Base-by-base conservation (phyloP, 2,888 invertebrate genomes). In the Lutraria lutraria region DNA sequence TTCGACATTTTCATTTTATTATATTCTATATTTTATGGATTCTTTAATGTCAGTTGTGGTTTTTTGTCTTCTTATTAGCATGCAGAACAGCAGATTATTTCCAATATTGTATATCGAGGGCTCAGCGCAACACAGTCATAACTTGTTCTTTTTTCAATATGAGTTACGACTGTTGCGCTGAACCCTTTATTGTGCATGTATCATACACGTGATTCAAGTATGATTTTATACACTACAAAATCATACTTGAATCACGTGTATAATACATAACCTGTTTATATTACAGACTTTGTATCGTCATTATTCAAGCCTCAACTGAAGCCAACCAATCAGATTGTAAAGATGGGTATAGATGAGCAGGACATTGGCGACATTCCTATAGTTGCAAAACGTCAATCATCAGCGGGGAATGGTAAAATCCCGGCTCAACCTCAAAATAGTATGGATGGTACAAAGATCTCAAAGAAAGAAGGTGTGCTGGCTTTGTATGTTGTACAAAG, bases 241-340 rank as follows among this genome's bases (percentile, higher is more conserved):
- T n/a, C n/a, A n/a, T n/a, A n/a, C 43, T 43, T 43, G 43, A 8
- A 13, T 12, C 12, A 25, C 63, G 12, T 25, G 63, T 25, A 6
- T 4, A 68, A 68, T 68, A 56, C 25, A 25, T 68, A n/a, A 25
- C 25, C 1, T n/a, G 3, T 54, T n/a, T 56, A 52, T 76, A 81
- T 88, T 91, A 52, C 96, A 98, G 99, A 99, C 96, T 98, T 99
- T 96, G 99, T 99, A 98, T 99, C 99, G 90, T 99, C 99, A 8
- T 97, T 99, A 90, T 99, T 99, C 15, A 99, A 99, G 97, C 99
- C 92, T 12, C 88, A 91, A 54, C 88, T 90, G 98, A 98, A 12
- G 98, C 98, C 0, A 98, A 98, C 98, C 52, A 98, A 98, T 95
- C 99, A 99, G 97, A 98, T 99, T 98, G 98, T 98, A 95, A 98